phyloP scores from a whole-genome alignment of 2,113 vertebrate genomes.

The Dicrurus megarhynchus region DNA sequence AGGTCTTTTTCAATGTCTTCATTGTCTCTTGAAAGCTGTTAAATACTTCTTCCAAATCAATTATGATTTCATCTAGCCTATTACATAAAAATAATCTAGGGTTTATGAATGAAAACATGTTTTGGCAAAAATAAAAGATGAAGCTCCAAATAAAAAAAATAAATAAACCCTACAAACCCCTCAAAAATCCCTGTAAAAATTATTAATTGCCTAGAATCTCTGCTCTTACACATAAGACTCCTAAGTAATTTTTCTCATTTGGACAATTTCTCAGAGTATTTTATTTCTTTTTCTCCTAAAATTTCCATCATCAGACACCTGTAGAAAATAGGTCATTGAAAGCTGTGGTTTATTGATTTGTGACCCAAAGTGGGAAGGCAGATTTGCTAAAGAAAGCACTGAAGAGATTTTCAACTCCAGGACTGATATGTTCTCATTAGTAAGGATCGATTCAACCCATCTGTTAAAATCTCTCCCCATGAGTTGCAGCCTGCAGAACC shows the following conservation, averaged over 20 bases:
- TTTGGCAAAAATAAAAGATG: neutral
- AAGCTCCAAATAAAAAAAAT: neutral
- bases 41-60: neutral
- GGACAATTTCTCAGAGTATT: neutral
- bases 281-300: neutral
- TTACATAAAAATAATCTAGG: neutral
- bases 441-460: neutral
- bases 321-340: neutral
- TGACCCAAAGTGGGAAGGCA: neutral
- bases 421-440: neutral
- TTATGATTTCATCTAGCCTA: neutral
- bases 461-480: neutral
- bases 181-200: neutral
- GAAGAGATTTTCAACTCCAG: neutral
- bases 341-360: neutral
- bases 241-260: neutral
- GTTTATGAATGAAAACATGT: neutral
- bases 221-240: neutral
- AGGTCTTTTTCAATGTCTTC: neutral
- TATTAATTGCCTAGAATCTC: neutral
- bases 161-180: accelerated
- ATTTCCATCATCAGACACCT: neutral
- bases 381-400: neutral
- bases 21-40: neutral
- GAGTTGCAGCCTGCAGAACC: neutral